Conservation (phyloP, 2,888 invertebrate genomes). For the Diplazon laetatorius region DNA sequence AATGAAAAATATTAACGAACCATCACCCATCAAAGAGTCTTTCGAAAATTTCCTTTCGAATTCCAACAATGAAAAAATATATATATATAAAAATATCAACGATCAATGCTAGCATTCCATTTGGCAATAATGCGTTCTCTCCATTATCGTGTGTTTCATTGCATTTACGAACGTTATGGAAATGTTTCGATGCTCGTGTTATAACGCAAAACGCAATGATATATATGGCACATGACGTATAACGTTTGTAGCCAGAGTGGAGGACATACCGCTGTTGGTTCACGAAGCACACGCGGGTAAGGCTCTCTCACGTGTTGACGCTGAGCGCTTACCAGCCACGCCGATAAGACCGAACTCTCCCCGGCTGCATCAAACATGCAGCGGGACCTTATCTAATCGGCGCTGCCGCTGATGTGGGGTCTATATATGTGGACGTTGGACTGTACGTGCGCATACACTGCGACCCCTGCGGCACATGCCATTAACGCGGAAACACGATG, state of each 20-base stretch:
- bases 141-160: background rate
- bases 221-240: background rate
- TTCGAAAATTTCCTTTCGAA: too few species aligned
- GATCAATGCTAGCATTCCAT: too few species aligned
- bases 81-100: too few species aligned
- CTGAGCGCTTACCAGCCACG: constrained; percentile 61
- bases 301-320: constrained; percentile 55
- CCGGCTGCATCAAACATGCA: constrained; percentile 65
- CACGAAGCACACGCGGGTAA: constrained; percentile 54
- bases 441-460: constrained; percentile 35
- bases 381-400: constrained; percentile 77
- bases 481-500: constrained; percentile 74
- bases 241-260: constrained; percentile 35
- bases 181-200: background rate
- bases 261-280: constrained; percentile 54
- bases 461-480: constrained; percentile 70
- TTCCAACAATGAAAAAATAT: too few species aligned
- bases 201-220: constrained; percentile 3
- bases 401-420: constrained; percentile 24
- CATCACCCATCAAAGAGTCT: too few species aligned
- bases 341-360: constrained; percentile 75
- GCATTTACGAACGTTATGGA: background rate
- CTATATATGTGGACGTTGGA: constrained; percentile 18
- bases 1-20: too few species aligned
- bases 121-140: too few species aligned